Conservation (phyloP, 2,113 vertebrate genomes). For the Strix uralensis region DNA sequence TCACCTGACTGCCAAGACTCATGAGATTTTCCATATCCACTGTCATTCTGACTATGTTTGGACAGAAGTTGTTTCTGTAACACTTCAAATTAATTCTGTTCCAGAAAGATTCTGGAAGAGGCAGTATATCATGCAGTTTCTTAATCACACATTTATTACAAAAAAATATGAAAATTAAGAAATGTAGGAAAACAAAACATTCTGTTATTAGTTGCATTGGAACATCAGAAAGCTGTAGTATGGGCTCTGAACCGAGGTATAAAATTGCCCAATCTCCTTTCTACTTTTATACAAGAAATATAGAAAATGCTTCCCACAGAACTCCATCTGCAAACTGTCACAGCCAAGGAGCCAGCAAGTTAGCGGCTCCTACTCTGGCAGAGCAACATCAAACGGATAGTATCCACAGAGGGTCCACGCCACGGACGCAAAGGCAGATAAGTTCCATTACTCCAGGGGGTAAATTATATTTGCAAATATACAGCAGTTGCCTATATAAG, state of each 20-base stretch:
- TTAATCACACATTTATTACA: neutral
- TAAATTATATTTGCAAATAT: neutral
- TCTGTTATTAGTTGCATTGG: neutral
- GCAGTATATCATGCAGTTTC: neutral
- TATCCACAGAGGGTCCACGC: neutral
- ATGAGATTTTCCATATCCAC: neutral
- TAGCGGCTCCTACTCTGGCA: neutral
- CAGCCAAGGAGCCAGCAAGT: neutral
- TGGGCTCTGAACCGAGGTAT: neutral
- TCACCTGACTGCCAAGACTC: neutral
- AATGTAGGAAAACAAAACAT: neutral
- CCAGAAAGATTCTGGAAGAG: conserved; percentile 18
- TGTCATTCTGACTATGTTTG: neutral
- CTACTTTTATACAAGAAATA: neutral
- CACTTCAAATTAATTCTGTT: conserved; percentile 13
- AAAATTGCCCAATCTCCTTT: neutral
- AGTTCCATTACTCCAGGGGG: neutral
- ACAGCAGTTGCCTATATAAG: neutral
- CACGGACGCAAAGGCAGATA: neutral
- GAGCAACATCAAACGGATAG: neutral
- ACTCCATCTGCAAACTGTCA: neutral
- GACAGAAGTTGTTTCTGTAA: conserved; percentile 21
- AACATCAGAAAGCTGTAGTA: neutral
- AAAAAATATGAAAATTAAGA: neutral
- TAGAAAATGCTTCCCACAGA: neutral